Evolutionary conservation across 2,888 invertebrate genomes (phyloP), one percentile per base, ranked within the genome.

Genomic region (Diarsia dahlii): DNA sequence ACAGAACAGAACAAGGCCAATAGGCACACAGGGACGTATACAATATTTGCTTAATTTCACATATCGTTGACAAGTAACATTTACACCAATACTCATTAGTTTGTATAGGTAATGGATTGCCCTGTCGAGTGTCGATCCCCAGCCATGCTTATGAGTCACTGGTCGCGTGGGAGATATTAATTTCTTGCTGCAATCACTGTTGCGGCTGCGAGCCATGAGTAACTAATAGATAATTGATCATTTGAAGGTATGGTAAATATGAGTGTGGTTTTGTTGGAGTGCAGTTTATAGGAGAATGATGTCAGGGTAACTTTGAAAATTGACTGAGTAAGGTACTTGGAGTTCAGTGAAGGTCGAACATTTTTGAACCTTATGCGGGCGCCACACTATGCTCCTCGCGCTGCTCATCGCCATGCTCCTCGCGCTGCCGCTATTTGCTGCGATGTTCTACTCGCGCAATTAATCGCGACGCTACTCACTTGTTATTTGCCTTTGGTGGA

Each of bases 91-190:
- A 62, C 73, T 84, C 78, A 88, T 88, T 88, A 87, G 72, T 81
- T 69, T 34, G 46, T 64, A 78, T 80, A 76, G 65, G n/a, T 78
- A 85, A 88, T 84, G 74, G 78, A 87, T 87, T 81, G 75, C 72
- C 63, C 66, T 64, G 74, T 72, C 71, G 63, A 76, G 64, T 64
- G 74, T 72, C 72, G 63, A 76, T 76, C 76, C 62, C 72, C 23
- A 65, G 69, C 58, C 67, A 78, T 73, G 81, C 63, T 23, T 52
- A 63, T 77, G 91, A 91, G 70, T 90, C 88, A 90, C 78, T 68
- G 69, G 54, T 76, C 45, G 88, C 89, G 91, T 92, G 90, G 92
- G 92, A 87, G 89, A 87, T 84, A 90, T 87, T 91, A 89, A 90
- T 90, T 89, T 90, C 89, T 88, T 79, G 80, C 83, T 87, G 86